Evolutionary conservation across 2,888 invertebrate genomes (phyloP).

Genomic region (Ophion costatus): DNA sequence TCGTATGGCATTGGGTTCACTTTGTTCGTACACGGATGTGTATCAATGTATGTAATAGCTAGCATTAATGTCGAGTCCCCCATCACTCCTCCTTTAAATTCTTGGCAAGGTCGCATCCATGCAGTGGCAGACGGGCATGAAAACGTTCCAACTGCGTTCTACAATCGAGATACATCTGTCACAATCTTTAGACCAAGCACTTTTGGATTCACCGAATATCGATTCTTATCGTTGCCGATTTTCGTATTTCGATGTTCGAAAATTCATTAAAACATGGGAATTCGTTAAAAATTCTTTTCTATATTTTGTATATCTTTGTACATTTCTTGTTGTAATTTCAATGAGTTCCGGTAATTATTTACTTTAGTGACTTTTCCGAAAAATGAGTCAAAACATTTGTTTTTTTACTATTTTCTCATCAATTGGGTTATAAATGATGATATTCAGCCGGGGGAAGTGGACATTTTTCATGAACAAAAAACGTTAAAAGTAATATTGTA

Average conservation of each 20-base stretch:
- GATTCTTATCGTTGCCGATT: background rate
- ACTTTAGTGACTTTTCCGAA: no score
- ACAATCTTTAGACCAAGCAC: constrained; percentile 26
- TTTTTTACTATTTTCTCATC: no score
- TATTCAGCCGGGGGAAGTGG: no score
- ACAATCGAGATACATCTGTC: constrained; percentile 45
- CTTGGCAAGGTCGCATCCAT: constrained; percentile 81
- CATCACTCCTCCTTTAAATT: constrained; percentile 72
- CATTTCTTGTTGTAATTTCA: no score
- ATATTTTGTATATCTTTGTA: no score
- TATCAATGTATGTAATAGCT: constrained; percentile 63
- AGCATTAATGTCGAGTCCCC: constrained; percentile 68
- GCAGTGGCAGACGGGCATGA: constrained; percentile 79
- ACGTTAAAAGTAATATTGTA: no score
- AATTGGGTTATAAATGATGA: no score
- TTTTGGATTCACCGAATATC: constrained; percentile 8
- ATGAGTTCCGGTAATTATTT: no score
- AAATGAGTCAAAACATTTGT: no score
- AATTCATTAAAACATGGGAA: background rate
- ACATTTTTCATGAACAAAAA: no score
- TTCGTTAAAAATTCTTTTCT: background rate
- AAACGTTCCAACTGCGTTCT: constrained; percentile 76
- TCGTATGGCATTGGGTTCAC: constrained; percentile 57
- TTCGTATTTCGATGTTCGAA: constrained; percentile 1
- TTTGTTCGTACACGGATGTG: constrained; percentile 59